Evolutionary conservation across 2,113 vertebrate species (phyloP).

Genomic region (Cyanocitta stelleri): DNA sequence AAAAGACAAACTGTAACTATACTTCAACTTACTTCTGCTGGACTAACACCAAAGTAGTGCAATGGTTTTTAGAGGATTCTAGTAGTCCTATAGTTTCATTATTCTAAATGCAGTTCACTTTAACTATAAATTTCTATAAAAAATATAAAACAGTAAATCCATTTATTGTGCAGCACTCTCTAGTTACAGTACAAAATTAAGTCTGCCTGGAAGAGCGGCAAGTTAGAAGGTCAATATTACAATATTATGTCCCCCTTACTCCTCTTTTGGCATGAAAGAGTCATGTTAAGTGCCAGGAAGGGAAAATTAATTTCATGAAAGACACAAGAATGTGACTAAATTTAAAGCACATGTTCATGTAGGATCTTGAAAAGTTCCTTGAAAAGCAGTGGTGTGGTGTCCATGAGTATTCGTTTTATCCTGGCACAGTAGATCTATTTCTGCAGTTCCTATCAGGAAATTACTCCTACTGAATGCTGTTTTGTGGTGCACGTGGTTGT

Average conservation of each 20-base stretch:
- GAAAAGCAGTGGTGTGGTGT: background rate
- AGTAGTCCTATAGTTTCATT: background rate
- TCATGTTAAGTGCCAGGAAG: background rate
- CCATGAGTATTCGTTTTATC: background rate
- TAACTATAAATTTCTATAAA: background rate
- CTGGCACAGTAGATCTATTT: background rate
- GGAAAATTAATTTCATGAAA: background rate
- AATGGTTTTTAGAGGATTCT: background rate
- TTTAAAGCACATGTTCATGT: background rate
- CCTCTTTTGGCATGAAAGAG: background rate
- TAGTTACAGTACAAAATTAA: background rate
- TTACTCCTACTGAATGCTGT: background rate
- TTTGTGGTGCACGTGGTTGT: background rate
- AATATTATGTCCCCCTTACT: background rate
- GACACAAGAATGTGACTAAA: background rate
- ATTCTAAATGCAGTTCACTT: background rate
- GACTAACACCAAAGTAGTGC: background rate
- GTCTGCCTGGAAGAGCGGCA: background rate
- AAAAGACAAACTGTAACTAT: background rate
- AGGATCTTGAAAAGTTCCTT: background rate
- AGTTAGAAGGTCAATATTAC: background rate
- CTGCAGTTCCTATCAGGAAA: background rate
- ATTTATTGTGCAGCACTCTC: background rate
- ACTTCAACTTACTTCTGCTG: background rate
- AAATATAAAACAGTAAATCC: fast-evolving